Evolutionary conservation across 2,797 vertebrate species (phyloP), one percentile per base, ranked within the genome.

Genomic region (Amphiprion clarkii): DNA sequence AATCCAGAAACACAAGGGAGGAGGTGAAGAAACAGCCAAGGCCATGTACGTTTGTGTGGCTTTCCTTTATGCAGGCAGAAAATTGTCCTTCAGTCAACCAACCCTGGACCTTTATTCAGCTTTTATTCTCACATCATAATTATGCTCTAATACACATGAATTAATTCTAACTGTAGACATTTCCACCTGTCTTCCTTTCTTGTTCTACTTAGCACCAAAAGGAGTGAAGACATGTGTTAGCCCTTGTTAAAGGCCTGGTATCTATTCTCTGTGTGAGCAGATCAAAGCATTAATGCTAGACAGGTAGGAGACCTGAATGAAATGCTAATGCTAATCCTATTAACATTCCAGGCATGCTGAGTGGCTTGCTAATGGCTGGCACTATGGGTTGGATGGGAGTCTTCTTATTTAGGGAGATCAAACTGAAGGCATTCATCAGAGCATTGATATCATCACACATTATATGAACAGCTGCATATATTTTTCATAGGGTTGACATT

Each of bases 391-490:
- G 87, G 88, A 89, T 83, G 76, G 82, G 77, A 91, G 87, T 91
- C 88, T 88, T 94, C 91, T 91, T 93, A 93, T 94, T 93, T 92
- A 89, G 88, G 71, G 59, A 87, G 90, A 93, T 90, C 76, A 69
- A 93, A 89, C 79, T 87, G 89, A 84, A 91, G 86, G 85, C 90
- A 93, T 91, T 90, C 92, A 92, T 91, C 90, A 93, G 86, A 90
- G 83, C 88, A 78, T 70, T 86, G 92, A 94, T 94, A 95, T 93
- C 90, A 95, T 94, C 90, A 81, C 86, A 91, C 90, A 92, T 93
- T 93, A 95, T 94, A 93, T 94, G 92, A 91, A 91, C 87, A 91
- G 91, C 84, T 91, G 91, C 92, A 90, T 94, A 92, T 93, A 94
- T 94, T 94, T 93, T 92, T 95, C 90, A 94, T 89, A 87, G 83